Conservation (phyloP, 2,888 invertebrate genomes). For the Megastigmus dorsalis region DNA sequence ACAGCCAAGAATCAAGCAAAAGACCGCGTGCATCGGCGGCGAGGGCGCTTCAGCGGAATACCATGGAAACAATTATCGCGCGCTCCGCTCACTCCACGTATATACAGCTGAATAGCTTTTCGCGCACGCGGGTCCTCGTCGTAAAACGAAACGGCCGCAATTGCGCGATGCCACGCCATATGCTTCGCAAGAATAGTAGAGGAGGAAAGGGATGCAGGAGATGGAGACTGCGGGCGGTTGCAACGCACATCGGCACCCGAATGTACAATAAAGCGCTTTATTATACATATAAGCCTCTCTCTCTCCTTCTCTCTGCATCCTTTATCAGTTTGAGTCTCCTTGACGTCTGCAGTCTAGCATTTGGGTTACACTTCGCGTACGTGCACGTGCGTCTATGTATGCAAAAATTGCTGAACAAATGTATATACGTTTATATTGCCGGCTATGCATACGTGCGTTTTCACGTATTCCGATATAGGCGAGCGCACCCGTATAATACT, state of each 20-base stretch:
- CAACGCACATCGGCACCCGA: constrained; percentile 8
- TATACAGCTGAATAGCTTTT: constrained; percentile 18
- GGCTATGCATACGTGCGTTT: too few species aligned
- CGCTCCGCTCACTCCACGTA: not conserved
- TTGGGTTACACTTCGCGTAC: too few species aligned
- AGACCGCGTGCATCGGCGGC: too few species aligned
- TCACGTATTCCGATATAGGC: too few species aligned
- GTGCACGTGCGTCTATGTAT: too few species aligned
- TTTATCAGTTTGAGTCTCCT: not conserved
- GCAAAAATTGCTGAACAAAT: too few species aligned
- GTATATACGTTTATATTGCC: too few species aligned
- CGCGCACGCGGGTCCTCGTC: not conserved
- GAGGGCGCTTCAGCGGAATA: too few species aligned
- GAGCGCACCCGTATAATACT: too few species aligned
- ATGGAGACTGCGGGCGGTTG: constrained; percentile 10
- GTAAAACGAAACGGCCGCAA: constrained; percentile 32
- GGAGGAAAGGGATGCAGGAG: not conserved
- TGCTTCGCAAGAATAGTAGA: too few species aligned
- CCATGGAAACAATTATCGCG: constrained; percentile 44
- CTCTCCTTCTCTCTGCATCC: not conserved
- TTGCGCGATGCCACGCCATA: not conserved
- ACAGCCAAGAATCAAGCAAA: too few species aligned
- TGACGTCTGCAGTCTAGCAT: too few species aligned
- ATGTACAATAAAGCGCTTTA: constrained; percentile 50
- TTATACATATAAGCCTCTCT: constrained; percentile 29